Base-by-base conservation (phyloP, 1,140 invertebrate genomes). In the Chymomyza costata region DNA sequence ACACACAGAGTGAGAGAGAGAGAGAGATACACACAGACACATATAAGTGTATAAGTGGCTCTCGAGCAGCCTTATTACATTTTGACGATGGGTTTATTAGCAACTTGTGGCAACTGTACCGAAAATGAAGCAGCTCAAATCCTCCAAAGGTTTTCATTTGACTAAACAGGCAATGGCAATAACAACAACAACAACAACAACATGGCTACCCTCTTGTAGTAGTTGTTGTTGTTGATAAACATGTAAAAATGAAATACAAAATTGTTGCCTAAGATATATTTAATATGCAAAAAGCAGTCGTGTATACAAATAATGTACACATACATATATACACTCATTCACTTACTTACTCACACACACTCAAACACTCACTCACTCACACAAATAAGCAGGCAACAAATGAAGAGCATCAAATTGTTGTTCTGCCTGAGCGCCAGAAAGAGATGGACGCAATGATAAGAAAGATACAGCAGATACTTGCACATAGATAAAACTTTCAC, bases 251-350 rank as follows among this genome's bases (percentile, higher is more conserved):
- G 28, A 30, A 6, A 28, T 19, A 16, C 44, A 40, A 39, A 51
- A 32, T 52, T 37, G n/a, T 21, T 44, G 15, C 40, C 16, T 34
- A 37, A 41, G 31, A 17, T 47, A 55, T 40, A 50, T 63, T 70
- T 66, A 78, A 71, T 76, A 76, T 78, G 62, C 66, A 68, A 56
- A 66, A 66, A 57, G 51, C 73, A 76, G 60, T 76, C 66, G 71
- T 76, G 71, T 71, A 68, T 76, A 71, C 70, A 78, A 78, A 78
- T 76, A 78, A 70, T 70, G 70, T 70, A 47, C 45, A 73, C 31
- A 52, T 61, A 65, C 65, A 66, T 76, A 76, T 71, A 70, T 66
- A 78, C 65, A 60, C 61, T 50, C 50, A 60, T 45, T n/a, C n/a
- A n/a, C n/a, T n/a, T n/a, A n/a, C n/a, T n/a, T n/a, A n/a, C n/a